Conservation (phyloP, 1,140 invertebrate species). For the Cotesia vestalis region DNA sequence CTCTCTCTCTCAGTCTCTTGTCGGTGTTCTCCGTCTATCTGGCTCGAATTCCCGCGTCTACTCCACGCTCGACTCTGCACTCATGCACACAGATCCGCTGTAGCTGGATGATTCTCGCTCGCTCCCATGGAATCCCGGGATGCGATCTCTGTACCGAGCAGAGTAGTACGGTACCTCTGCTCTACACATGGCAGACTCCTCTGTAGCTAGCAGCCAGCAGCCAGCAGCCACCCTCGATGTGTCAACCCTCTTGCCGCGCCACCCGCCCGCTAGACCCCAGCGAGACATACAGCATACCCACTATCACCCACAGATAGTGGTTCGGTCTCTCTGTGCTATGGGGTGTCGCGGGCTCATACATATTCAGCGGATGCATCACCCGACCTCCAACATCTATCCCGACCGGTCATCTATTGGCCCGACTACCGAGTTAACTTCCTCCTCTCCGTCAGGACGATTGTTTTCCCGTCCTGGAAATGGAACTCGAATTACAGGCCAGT, state of each 20-base stretch:
- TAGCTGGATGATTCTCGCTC: neutral
- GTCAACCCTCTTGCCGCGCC: conserved; percentile 32
- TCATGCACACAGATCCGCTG: neutral
- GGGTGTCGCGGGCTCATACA: conserved; percentile 65
- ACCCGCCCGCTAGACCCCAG: conserved; percentile 48
- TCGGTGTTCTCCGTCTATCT: neutral
- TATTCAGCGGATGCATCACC: conserved; percentile 65
- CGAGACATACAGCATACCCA: conserved; percentile 63
- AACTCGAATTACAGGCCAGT: conserved; percentile 63
- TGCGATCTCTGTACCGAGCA: neutral
- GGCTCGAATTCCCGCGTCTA: conserved; percentile 1
- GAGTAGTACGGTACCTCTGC: neutral
- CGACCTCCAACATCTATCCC: conserved; percentile 40
- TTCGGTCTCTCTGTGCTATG: conserved; percentile 59
- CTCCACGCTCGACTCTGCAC: neutral
- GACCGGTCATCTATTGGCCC: conserved; percentile 63
- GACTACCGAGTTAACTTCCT: conserved; percentile 48
- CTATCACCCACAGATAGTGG: conserved; percentile 65
- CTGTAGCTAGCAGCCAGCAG: conserved; percentile 21
- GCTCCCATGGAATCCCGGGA: neutral
- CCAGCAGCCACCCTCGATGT: conserved; percentile 30
- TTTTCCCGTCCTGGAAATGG: conserved; percentile 49
- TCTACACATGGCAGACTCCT: conserved; percentile 36
- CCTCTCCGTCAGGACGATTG: conserved; percentile 51
- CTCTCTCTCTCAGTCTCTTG: conserved; percentile 47